Conservation (phyloP, 2,888 invertebrate genomes). For the Plebejus anna region DNA sequence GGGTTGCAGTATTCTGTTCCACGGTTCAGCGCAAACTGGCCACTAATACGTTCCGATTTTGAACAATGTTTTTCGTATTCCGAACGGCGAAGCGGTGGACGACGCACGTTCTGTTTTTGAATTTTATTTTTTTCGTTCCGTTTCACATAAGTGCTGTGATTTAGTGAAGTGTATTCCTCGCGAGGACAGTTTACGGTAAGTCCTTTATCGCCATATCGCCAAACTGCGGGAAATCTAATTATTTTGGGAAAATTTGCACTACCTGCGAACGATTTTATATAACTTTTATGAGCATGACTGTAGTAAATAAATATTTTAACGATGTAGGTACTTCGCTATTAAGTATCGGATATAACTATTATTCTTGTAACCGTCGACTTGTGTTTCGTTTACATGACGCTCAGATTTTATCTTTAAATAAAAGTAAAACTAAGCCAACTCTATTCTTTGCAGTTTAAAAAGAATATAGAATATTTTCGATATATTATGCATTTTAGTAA, state of each 20-base stretch:
- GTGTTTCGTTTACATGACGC: neutral
- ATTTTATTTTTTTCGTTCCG: constrained; percentile 36
- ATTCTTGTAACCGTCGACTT: neutral
- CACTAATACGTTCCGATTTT: constrained; percentile 57
- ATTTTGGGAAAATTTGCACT: neutral
- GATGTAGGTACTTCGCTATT: neutral
- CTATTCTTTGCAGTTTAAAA: too few relatives aligned
- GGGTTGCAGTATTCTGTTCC: constrained; percentile 42
- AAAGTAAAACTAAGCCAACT: too few relatives aligned
- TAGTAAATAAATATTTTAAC: constrained; percentile 17
- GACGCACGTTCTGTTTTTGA: constrained; percentile 48
- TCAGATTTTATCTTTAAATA: neutral
- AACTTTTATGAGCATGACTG: constrained; percentile 19
- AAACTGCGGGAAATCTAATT: constrained; percentile 3
- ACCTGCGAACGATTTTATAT: constrained; percentile 1
- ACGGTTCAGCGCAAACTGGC: constrained; percentile 47
- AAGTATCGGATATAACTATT: neutral
- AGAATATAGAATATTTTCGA: too few relatives aligned
- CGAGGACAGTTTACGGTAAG: constrained; percentile 28
- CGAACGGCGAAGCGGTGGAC: constrained; percentile 56
- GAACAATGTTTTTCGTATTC: constrained; percentile 69
- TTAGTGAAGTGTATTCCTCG: constrained; percentile 33
- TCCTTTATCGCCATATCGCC: neutral
- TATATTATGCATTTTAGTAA: too few relatives aligned
- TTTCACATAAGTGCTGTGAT: constrained; percentile 33